Evolutionary conservation across 2,888 invertebrate genomes (phyloP).

Genomic region (Lithophane semibrunnea): DNA sequence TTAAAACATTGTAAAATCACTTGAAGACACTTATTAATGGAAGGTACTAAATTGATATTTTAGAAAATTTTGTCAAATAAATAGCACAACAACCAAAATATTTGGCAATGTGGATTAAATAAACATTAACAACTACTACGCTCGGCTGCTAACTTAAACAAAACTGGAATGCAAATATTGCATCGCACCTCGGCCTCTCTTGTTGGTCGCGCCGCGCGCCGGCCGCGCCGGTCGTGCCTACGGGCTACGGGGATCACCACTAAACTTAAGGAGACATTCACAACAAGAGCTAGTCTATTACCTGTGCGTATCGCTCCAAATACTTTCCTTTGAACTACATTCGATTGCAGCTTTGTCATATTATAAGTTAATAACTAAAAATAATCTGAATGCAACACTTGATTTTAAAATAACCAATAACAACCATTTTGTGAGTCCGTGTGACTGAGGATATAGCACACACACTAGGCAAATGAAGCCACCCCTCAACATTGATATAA

Average conservation of each 20-base stretch:
- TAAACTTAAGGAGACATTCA: constrained; percentile 78
- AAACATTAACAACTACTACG: constrained; percentile 87
- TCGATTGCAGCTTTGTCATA: constrained; percentile 87
- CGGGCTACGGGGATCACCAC: constrained; percentile 70
- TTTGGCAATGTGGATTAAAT: constrained; percentile 89
- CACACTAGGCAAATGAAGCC: constrained; percentile 81
- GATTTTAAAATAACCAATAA: constrained; percentile 86
- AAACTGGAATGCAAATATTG: constrained; percentile 91
- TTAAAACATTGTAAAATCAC: constrained; percentile 88
- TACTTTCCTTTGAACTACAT: constrained; percentile 87
- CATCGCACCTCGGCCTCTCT: constrained; percentile 87
- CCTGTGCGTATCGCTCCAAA: constrained; percentile 89
- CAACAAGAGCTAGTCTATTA: constrained; percentile 81
- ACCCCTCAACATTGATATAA: constrained; percentile 67
- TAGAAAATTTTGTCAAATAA: constrained; percentile 84
- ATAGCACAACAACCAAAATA: constrained; percentile 90
- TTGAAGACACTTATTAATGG: constrained; percentile 87
- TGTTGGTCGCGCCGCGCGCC: constrained; percentile 64
- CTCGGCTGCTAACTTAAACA: constrained; percentile 87
- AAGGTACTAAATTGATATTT: constrained; percentile 89
- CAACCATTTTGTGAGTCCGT: constrained; percentile 87
- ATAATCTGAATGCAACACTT: constrained; percentile 89
- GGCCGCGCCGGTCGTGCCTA: constrained; percentile 43
- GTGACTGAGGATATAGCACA: constrained; percentile 87
- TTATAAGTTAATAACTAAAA: constrained; percentile 84